Evolutionary conservation across 1,140 invertebrate genomes (phyloP), one percentile per base, ranked within the genome.

Genomic region (Pachyrhynchus sulphureomaculatus): DNA sequence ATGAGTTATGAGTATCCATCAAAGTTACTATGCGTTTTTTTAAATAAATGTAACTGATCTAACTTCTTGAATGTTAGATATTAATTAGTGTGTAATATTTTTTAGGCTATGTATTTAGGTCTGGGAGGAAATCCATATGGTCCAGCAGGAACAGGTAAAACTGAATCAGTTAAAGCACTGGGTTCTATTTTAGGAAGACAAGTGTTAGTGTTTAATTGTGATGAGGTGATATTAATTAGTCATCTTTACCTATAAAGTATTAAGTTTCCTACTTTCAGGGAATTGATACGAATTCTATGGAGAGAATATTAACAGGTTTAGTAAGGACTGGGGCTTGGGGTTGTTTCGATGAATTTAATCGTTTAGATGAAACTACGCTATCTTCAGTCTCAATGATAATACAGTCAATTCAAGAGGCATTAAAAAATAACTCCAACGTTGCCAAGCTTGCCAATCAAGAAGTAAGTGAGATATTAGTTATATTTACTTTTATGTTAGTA

Each of bases 101-200:
- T 80, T 24, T 71, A 87, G 88, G 93, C 93, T 4, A 90, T 99
- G 86, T 86, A 91, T 72, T 87, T 99, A 77, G 97, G 97, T 4
- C 82, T 99, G 42, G 96, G 97, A 54, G 97, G 96, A 9, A 99
- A 99, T 82, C 97, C 97, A 0, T 99, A 98, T 74, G 98, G 97
- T n/a, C 95, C 95, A 13, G 95, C 95, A 63, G 96, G 96, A 54
- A 99, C 96, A 0, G 96, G 96, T 0, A 98, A 99, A 82, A 98
- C 96, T 4, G 95, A 98, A 78, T 96, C 94, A 32, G 94, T 99
- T 0, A 99, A 99, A 82, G 93, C 95, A 12, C 77, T 98, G 0
- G 96, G 94, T 12, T 83, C 86, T 9, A 82, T 96, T 56, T 82
- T 98, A 66, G 96, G 95, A 0, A 81, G 96, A 52, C 86, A 96